Evolutionary conservation across 92 coral and sea anemone species (phyloP).

Genomic region (Epizoanthus illoricatus): DNA sequence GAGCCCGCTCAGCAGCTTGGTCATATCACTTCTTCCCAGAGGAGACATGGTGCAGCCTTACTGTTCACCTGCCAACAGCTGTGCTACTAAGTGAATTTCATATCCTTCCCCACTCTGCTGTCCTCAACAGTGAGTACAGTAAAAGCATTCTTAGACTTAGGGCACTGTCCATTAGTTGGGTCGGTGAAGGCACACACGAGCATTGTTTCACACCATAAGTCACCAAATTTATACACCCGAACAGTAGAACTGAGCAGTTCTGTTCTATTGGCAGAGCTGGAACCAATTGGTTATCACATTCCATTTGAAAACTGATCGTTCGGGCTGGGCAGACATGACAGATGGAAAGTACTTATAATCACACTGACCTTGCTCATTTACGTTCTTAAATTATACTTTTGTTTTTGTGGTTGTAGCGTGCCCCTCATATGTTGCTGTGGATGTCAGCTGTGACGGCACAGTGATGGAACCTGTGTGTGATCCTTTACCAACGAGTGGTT

Average conservation of each 20-base stretch:
- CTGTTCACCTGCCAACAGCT: conserved; percentile 77
- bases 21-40: conserved; percentile 81
- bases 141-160: not conserved
- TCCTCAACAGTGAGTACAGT: conserved; percentile 80
- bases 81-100: conserved; percentile 81
- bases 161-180: too few species aligned
- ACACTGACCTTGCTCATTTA: too few species aligned
- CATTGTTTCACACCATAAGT: too few species aligned
- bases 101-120: conserved; percentile 85
- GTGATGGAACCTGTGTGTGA: conserved; percentile 82
- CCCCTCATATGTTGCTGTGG: conserved; percentile 89
- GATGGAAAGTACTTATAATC: too few species aligned
- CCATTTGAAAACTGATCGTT: too few species aligned
- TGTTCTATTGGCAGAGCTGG: too few species aligned
- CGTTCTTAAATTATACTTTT: not conserved
- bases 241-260: too few species aligned
- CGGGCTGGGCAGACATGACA: too few species aligned
- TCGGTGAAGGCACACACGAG: too few species aligned
- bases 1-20: conserved; percentile 97
- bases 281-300: too few species aligned
- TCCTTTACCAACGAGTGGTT: conserved; percentile 94
- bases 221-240: too few species aligned
- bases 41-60: conserved; percentile 91
- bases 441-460: conserved; percentile 78
- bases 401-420: conserved; percentile 55